phyloP scores from a whole-genome alignment of 2,113 vertebrate species.

The Labrus mixtus region DNA sequence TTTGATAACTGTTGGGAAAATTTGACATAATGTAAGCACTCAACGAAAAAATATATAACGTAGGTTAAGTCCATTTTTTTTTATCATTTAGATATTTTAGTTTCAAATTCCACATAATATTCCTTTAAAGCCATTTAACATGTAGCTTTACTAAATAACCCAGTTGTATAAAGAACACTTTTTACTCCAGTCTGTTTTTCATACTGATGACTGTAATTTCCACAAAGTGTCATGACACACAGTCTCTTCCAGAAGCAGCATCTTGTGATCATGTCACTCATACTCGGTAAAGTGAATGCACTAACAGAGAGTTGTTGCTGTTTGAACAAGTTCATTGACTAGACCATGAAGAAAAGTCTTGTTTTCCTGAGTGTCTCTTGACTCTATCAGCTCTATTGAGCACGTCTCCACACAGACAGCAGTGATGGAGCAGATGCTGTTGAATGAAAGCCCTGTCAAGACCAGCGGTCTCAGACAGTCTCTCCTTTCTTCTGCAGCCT shows the following conservation, averaged over 20 bases:
- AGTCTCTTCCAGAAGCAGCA: slow-evolving; percentile 29
- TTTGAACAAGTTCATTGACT: slow-evolving; percentile 62
- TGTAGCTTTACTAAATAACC: no score
- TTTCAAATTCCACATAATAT: no score
- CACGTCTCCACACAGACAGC: slow-evolving; percentile 36
- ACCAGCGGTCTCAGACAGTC: slow-evolving; percentile 65
- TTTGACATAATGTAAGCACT: no score
- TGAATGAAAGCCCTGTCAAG: slow-evolving; percentile 73
- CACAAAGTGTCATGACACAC: slow-evolving; percentile 4
- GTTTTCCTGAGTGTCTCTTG: slow-evolving; percentile 58
- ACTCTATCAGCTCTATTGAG: slow-evolving; percentile 53
- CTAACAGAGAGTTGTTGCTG: slow-evolving; percentile 30
- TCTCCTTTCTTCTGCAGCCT: slow-evolving; percentile 65
- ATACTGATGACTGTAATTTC: not conserved
- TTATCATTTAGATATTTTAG: no score
- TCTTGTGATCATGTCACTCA: slow-evolving; percentile 30
- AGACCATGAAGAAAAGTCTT: slow-evolving; percentile 60
- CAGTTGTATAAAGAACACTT: not conserved
- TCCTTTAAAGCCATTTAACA: no score
- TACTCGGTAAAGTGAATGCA: slow-evolving; percentile 28
- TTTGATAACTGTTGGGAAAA: no score
- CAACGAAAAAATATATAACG: no score
- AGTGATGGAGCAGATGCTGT: slow-evolving; percentile 62
- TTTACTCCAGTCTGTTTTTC: not conserved
- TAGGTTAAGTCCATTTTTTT: no score